Conservation (phyloP, 2,113 vertebrate genomes). For the Pipra filicauda region DNA sequence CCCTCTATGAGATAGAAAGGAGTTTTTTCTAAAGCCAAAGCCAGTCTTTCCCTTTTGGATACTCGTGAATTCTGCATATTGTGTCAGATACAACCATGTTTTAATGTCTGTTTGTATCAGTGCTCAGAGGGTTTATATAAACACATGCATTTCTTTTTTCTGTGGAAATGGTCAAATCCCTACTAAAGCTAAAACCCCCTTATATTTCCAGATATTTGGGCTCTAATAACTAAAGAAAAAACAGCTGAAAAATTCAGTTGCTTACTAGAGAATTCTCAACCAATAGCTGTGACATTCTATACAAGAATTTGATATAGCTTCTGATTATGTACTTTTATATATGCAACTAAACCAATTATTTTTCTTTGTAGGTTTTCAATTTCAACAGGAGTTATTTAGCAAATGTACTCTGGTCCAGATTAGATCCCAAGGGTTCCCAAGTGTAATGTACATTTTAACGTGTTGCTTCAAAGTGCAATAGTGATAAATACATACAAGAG, state of each 20-base stretch:
- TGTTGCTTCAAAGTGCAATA: not conserved
- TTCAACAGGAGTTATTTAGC: not conserved
- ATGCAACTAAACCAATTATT: not conserved
- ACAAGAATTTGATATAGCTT: not conserved
- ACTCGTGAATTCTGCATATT: not conserved
- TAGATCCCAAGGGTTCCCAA: not conserved
- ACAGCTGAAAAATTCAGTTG: not conserved
- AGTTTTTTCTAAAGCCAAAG: not conserved
- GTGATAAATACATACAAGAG: not conserved
- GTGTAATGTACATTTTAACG: not conserved
- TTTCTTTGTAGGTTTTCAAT: not conserved
- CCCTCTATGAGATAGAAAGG: not conserved
- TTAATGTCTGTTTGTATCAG: not conserved
- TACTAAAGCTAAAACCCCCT: not conserved
- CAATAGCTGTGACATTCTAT: not conserved
- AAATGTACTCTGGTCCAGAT: not conserved
- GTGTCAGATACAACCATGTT: not conserved
- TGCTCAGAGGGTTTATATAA: not conserved
- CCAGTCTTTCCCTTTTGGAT: not conserved
- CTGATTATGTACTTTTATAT: not conserved
- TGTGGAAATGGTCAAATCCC: not conserved
- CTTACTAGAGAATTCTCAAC: not conserved
- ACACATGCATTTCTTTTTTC: not conserved
- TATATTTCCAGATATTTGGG: not conserved
- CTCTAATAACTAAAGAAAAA: not conserved